Evolutionary conservation across 2,888 invertebrate species (phyloP).

Genomic region (Phragmatobia fuliginosa): DNA sequence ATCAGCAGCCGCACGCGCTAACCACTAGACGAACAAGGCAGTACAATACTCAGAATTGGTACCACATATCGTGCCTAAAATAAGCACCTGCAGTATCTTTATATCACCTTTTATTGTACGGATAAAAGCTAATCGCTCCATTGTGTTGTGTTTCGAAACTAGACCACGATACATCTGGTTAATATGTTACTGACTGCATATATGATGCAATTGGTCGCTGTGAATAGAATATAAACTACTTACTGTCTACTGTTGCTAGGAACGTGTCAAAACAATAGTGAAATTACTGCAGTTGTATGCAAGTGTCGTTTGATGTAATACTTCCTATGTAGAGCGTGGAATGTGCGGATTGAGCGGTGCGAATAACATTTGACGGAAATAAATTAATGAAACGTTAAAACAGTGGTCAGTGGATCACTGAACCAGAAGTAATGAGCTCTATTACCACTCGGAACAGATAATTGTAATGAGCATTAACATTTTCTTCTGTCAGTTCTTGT

Average conservation of each 20-base stretch:
- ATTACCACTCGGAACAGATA: neutral
- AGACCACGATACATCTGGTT: slow-evolving; percentile 38
- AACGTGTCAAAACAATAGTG: neutral
- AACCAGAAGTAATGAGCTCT: no score
- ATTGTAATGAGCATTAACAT: neutral
- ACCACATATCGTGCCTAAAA: no score
- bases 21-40: no score
- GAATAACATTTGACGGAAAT: neutral
- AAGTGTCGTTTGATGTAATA: slow-evolving; percentile 1
- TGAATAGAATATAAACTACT: slow-evolving; percentile 22
- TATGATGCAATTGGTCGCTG: slow-evolving; percentile 29
- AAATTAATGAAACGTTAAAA: neutral
- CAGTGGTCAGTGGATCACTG: neutral
- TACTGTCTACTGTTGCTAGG: neutral
- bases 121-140: slow-evolving; percentile 34
- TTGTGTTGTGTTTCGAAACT: slow-evolving; percentile 56
- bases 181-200: neutral
- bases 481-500: neutral
- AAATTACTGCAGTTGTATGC: neutral
- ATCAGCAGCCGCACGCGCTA: no score
- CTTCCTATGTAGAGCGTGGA: neutral
- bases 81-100: neutral
- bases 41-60: no score
- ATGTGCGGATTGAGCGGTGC: neutral
- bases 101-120: slow-evolving; percentile 1